phyloP scores from a whole-genome alignment of 2,113 vertebrate species.

The Gobiocypris rarus region DNA sequence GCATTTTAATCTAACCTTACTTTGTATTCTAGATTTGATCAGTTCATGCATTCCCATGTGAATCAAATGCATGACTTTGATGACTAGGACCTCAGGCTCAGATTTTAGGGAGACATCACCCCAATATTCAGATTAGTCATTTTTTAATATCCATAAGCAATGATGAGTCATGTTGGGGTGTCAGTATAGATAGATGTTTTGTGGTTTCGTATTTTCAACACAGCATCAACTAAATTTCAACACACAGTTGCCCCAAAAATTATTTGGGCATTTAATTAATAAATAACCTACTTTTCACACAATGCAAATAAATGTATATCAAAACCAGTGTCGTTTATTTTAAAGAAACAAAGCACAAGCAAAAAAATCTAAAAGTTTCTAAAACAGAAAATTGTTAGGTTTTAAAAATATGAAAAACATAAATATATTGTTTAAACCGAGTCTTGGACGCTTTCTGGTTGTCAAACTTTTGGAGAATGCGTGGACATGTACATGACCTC shows the following conservation, averaged over 20 bases:
- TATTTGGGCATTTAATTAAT: neutral
- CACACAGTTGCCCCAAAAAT: neutral
- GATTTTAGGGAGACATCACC: neutral
- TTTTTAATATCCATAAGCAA: neutral
- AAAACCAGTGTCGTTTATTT: too few species aligned
- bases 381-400: neutral
- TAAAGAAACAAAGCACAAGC: too few species aligned
- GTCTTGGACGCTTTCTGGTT: neutral
- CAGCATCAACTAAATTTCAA: neutral
- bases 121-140: neutral
- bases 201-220: too few species aligned
- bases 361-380: neutral
- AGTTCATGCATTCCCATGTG: neutral
- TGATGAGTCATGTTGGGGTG: too few species aligned
- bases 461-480: neutral
- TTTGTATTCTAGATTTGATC: neutral
- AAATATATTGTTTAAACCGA: too few species aligned
- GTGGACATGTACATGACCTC: too few species aligned
- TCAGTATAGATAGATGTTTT: too few species aligned
- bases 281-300: too few species aligned
- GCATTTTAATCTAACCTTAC: neutral
- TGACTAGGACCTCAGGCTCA: neutral
- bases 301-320: too few species aligned
- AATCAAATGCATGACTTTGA: neutral
- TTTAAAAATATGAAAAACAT: too few species aligned